These are phyloP conservation scores for Esox masquinongy DNA, from an alignment of 2,797 vertebrate species.

Conservation along the genomic window DNA sequence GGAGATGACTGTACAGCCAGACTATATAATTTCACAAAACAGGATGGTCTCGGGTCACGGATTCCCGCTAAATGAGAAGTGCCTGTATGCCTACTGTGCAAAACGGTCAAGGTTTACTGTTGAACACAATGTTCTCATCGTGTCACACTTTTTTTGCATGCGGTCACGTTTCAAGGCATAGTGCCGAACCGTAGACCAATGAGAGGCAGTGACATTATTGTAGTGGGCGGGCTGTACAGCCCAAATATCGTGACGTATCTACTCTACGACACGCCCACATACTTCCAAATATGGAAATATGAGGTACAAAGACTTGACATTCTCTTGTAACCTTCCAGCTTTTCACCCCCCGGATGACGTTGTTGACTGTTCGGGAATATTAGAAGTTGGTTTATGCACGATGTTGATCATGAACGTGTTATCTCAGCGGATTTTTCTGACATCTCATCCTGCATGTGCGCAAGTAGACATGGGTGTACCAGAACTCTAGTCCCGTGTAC, in stretches of 20 bases:
- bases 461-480: conserved; percentile 46
- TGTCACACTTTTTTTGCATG: conserved; percentile 48
- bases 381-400: background rate
- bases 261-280: conserved; percentile 32
- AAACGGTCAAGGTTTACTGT: conserved; percentile 3
- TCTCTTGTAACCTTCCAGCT: background rate
- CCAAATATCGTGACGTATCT: conserved; percentile 23
- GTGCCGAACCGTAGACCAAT: conserved; percentile 63
- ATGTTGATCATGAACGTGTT: background rate
- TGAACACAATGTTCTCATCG: conserved; percentile 60
- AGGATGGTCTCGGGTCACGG: conserved; percentile 37
- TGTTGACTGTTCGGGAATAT: no score
- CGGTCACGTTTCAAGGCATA: conserved; percentile 69
- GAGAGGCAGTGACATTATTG: background rate
- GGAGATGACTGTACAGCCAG: background rate
- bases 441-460: conserved; percentile 58
- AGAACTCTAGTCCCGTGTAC: conserved; percentile 62
- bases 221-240: conserved; percentile 30
- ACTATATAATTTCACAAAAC: conserved; percentile 53
- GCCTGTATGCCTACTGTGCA: conserved; percentile 13
- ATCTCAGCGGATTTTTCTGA: background rate
- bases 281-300: conserved; percentile 47
- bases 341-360: background rate
- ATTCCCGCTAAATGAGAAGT: conserved; percentile 33
- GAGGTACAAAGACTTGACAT: background rate